These are phyloP conservation scores for Abscondita cerata DNA, from an alignment of 2,888 invertebrate genomes.

Conservation along the genomic window DNA sequence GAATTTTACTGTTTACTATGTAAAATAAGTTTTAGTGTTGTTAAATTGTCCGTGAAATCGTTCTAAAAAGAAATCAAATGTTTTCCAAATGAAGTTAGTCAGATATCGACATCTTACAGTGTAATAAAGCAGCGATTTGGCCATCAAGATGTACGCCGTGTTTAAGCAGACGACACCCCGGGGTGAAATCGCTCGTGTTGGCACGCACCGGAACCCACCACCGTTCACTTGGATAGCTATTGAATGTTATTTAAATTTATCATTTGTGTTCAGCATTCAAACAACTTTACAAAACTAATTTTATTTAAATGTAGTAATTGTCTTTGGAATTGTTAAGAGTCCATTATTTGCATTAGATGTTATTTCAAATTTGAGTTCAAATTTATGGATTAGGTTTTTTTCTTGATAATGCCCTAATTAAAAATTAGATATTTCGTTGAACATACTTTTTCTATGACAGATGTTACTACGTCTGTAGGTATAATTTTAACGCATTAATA, in stretches of 20 bases:
- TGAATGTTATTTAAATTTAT: slow-evolving; percentile 51
- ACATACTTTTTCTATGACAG: no score
- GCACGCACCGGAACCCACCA: slow-evolving; percentile 52
- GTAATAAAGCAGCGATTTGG: slow-evolving; percentile 56
- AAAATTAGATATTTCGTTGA: no score
- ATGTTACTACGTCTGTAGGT: no score
- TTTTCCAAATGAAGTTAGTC: slow-evolving; percentile 53
- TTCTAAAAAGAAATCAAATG: slow-evolving; percentile 33
- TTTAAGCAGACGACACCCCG: slow-evolving; percentile 58
- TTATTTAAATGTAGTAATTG: slow-evolving; percentile 23
- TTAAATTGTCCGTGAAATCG: slow-evolving; percentile 35
- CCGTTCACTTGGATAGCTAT: slow-evolving; percentile 49
- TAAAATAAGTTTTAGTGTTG: slow-evolving; percentile 23
- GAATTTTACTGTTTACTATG: slow-evolving; percentile 6
- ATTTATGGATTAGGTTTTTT: no score
- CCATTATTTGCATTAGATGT: background rate
- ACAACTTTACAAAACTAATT: slow-evolving; percentile 32
- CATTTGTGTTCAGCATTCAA: slow-evolving; percentile 41
- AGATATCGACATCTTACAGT: slow-evolving; percentile 55
- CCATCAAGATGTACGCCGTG: slow-evolving; percentile 59
- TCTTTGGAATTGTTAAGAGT: slow-evolving; percentile 11
- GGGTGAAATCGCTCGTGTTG: slow-evolving; percentile 56
- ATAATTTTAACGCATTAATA: no score
- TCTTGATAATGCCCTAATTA: no score
- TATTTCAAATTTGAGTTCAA: no score